Evolutionary conservation across 2,888 invertebrate genomes (phyloP), one percentile per base, ranked within the genome.

Genomic region (Nasonovia ribisnigri): DNA sequence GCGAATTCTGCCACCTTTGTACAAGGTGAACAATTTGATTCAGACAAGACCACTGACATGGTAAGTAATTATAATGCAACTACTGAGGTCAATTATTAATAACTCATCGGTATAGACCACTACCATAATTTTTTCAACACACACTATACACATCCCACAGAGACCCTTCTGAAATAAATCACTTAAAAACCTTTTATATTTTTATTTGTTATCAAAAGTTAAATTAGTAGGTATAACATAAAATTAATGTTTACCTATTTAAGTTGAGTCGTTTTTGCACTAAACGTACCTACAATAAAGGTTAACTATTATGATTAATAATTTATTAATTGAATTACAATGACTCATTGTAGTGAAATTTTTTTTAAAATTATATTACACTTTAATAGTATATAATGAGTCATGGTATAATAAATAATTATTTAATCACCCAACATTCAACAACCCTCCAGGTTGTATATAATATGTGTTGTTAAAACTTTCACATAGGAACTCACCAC

Each of bases 1-100:
- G 77, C 88, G 77, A 43, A 51, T 77, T 88, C 92, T 86, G n/a
- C 43, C 42, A n/a, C n/a, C 29, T 77, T 20, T 77, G 36, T 88
- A 88, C 88, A 54, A 88, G 88, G 51, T 77, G 77, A 67, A 20
- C 67, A 36, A 20, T 86, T 92, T 88, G 67, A 51, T 92, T 51
- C 20, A 1, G n/a, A 88, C 29, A 92, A 60, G 2, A 57, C 5
- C n/a, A 16, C n/a, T 3, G 13, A 67, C 8, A 20, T 67, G n/a
- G n/a, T 67, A 20, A 42, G 36, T 20, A 77, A 20, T n/a, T n/a
- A 67, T n/a, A 36, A 77, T 36, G 16, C 36, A 77, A 57, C 10
- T 16, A n/a, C 10, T 29, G 6, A 77, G 42, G 36, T 77, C 8
- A 42, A 36, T 77, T 36, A 77, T 20, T 36, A 20, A 77, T 67